Evolutionary conservation across 2,797 vertebrate genomes (phyloP).

Genomic region (Bovichtus diacanthus): DNA sequence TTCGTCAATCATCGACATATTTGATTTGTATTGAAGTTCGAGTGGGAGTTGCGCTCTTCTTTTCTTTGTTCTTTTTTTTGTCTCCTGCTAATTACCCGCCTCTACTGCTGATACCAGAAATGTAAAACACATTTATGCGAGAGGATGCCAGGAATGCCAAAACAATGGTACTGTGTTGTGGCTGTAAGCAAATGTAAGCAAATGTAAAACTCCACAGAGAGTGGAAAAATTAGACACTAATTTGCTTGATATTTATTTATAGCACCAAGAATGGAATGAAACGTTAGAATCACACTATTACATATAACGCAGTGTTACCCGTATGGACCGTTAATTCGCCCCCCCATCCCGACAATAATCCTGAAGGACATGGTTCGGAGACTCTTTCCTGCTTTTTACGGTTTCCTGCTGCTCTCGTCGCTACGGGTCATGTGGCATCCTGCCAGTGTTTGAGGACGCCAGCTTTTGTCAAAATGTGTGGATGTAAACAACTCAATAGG

Average conservation of each 20-base stretch:
- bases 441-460: slow-evolving; percentile 52
- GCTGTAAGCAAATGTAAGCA: slow-evolving; percentile 45
- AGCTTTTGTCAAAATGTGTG: slow-evolving; percentile 62
- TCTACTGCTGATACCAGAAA: slow-evolving; percentile 30
- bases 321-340: slow-evolving; percentile 7
- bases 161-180: slow-evolving; percentile 16
- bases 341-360: background rate
- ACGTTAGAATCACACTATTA: background rate
- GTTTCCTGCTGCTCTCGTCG: slow-evolving; percentile 15
- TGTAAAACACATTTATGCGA: slow-evolving; percentile 36
- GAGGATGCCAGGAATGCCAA: slow-evolving; percentile 20
- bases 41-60: slow-evolving; percentile 51
- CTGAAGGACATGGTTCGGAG: slow-evolving; percentile 18
- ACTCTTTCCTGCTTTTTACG: background rate
- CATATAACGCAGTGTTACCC: background rate
- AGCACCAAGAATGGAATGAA: background rate
- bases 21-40: slow-evolving; percentile 44
- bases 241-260: slow-evolving; percentile 46
- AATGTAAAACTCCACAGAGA: slow-evolving; percentile 25
- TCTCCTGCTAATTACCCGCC: slow-evolving; percentile 58
- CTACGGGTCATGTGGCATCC: slow-evolving; percentile 55
- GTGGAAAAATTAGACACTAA: slow-evolving; percentile 18
- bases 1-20: slow-evolving; percentile 62
- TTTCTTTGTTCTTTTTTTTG: slow-evolving; percentile 37
- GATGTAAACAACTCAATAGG: slow-evolving; percentile 75